Evolutionary conservation across 2,797 vertebrate species (phyloP).

Genomic region (Lepidocolaptes lacrymiger): DNA sequence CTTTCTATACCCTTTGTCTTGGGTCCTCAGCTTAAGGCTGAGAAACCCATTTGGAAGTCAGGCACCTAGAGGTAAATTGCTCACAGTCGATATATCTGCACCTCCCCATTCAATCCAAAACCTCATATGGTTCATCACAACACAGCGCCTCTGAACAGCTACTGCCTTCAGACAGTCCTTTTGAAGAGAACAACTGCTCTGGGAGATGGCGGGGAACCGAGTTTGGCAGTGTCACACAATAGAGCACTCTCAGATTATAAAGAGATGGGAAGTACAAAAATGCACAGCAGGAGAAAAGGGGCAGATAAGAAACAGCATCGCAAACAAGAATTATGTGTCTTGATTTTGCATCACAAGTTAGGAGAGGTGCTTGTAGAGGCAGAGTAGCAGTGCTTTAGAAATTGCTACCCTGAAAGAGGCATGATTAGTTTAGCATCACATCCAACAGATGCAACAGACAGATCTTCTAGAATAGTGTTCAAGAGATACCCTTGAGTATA

Average conservation of each 20-base stretch:
- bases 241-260: background rate
- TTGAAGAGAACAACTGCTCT: background rate
- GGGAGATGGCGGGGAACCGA: background rate
- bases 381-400: background rate
- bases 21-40: background rate
- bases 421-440: background rate
- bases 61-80: background rate
- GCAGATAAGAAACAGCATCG: background rate
- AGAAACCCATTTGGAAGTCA: background rate
- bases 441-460: background rate
- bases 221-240: background rate
- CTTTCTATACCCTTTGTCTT: background rate
- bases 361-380: background rate
- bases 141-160: background rate
- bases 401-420: background rate
- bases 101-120: background rate
- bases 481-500: background rate
- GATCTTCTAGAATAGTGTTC: background rate
- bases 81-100: background rate
- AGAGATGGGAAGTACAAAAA: background rate
- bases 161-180: background rate
- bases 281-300: background rate
- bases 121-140: rapidly evolving
- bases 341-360: background rate
- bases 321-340: background rate